Base-by-base conservation (phyloP, 2,888 invertebrate species). In the Phoenoteleia sp. region DNA sequence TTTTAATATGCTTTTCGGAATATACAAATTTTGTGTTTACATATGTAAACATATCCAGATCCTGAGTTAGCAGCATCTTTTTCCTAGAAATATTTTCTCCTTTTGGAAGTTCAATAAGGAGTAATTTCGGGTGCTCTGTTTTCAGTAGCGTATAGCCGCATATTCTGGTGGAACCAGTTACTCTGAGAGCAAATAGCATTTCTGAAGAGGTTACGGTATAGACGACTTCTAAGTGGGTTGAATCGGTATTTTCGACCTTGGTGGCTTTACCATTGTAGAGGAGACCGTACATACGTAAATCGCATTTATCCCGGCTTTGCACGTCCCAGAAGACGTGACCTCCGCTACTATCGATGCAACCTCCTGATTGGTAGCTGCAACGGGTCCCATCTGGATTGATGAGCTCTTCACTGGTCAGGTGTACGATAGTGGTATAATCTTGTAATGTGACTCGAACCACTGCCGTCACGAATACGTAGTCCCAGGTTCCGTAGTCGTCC, bases 1-100 rank as follows among this genome's bases (percentile, higher is more conserved):
- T 52, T 19, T 87, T 80, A 1, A 89, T 84, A 4, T 89, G 86
- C 60, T 88, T 87, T 71, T 91, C 90, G 0, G 86, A 74, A 54
- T 90, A 91, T 3, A 91, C 64, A 7, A 91, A 89, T 83, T 91
- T 90, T 0, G 85, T 77, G 23, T 89, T 90, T 1, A 89, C 79
- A 42, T 90, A 90, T 0, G 76, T 27, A 7, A 88, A 87, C 1
- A 90, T 54, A 45, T 90, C 88, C 0, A 87, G 17, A 33, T 87
- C 84, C 62, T 81, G 23, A 0, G 71, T 36, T 5, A 19, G 13
- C 2, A 66, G 0, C 7, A 5, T 0, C 21, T 54, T 66, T 0
- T 45, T 17, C 5, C 23, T 54, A n/a, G 47, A 5, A 0, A 66
- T 13, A 4, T 13, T 3, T n/a, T 56, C 56, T n/a, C n/a, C 42